Conservation (phyloP, 1,140 invertebrate genomes). For the silkworm (Bombyx mori) region ASM3026992v2 NC_085114.1:8386501-8387000, state of each 20-base stretch:
- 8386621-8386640: constrained; percentile 24
- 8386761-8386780: constrained; percentile 34
- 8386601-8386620: constrained; percentile 50
- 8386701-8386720: constrained; percentile 3
- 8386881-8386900: constrained; percentile 66
- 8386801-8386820: constrained; percentile 37
- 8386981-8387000: constrained; percentile 65
- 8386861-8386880: constrained; percentile 72
- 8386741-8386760: constrained; percentile 17
- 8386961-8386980: constrained; percentile 71
- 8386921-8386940: constrained; percentile 64
- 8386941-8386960: constrained; percentile 71
- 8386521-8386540: constrained; percentile 46
- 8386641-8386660: constrained; percentile 14
- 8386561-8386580: constrained; percentile 65
- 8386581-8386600: constrained; percentile 45
- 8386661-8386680: constrained; percentile 21
- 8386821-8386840: constrained; percentile 45
- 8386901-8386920: constrained; percentile 66
- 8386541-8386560: constrained; percentile 49
- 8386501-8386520: constrained; percentile 28
- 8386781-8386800: constrained; percentile 38
- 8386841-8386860: constrained; percentile 70
- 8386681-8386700: background rate
- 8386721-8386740: background rate